Evolutionary conservation across 2,888 invertebrate species (phyloP).

Genomic region (Nephrocerus scutellatus): DNA sequence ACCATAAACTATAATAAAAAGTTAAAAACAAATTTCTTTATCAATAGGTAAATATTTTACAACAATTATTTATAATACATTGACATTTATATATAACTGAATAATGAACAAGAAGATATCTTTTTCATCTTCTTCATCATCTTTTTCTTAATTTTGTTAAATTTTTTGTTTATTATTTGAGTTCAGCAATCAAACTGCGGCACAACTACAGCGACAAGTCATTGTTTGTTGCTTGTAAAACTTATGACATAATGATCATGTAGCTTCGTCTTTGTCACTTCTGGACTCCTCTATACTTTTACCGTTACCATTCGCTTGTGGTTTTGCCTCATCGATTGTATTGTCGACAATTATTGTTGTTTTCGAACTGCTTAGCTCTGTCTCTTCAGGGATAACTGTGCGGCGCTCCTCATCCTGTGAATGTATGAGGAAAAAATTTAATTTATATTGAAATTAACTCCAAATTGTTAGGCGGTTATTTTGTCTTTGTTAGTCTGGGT

Average conservation of each 20-base stretch:
- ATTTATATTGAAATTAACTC: no score
- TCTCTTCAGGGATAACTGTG: conserved; percentile 59
- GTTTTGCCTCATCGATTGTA: conserved; percentile 22
- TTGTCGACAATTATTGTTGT: conserved; percentile 29
- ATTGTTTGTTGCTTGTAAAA: conserved; percentile 15
- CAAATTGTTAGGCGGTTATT: no score
- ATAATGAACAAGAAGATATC: no score
- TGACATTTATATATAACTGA: no score
- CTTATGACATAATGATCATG: conserved; percentile 28
- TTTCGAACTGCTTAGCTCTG: conserved; percentile 37
- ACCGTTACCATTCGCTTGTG: conserved; percentile 28
- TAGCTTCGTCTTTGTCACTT: conserved; percentile 28
- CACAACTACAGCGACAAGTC: conserved; percentile 6
- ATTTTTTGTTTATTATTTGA: conserved; percentile 2
- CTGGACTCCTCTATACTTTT: conserved; percentile 29
- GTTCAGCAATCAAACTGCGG: conserved; percentile 1
- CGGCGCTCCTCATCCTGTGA: conserved; percentile 48
- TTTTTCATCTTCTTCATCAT: no score
- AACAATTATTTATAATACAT: no score
- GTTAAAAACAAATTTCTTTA: no score
- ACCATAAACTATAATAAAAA: no score
- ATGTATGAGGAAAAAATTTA: no score
- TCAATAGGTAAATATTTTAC: no score
- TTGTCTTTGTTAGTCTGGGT: no score
- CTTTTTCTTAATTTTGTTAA: conserved; percentile 20